These are phyloP conservation scores for Hippotragus niger DNA, from an alignment of 2,113 vertebrate genomes.

Conservation along the genomic window DNA sequence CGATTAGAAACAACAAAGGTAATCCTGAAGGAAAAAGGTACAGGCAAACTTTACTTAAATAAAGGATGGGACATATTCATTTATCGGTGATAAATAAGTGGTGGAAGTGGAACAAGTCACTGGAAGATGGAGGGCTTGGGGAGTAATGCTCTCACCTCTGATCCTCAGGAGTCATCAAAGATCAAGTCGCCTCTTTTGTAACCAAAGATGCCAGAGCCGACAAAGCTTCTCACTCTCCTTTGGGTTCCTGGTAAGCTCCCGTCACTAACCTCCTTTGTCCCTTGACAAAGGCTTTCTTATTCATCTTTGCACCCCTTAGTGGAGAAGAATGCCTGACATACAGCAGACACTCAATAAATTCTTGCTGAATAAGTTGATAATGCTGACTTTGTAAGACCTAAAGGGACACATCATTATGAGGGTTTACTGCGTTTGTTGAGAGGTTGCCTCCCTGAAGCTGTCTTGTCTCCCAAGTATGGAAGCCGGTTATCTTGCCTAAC, in stretches of 20 bases:
- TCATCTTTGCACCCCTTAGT: neutral
- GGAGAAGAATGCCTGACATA: neutral
- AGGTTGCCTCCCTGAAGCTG: neutral
- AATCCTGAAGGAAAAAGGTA: neutral
- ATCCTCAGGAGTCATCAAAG: neutral
- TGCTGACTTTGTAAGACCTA: neutral
- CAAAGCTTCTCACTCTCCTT: neutral
- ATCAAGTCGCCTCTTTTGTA: neutral
- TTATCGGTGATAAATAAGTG: neutral
- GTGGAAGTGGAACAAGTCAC: neutral
- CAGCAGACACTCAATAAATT: neutral
- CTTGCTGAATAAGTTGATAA: neutral
- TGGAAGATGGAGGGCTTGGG: neutral
- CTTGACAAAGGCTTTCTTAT: neutral
- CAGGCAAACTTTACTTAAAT: neutral
- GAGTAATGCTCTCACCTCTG: neutral
- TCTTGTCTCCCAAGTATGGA: neutral
- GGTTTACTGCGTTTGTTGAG: neutral
- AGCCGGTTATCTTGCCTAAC: neutral
- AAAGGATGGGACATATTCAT: neutral
- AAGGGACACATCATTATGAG: neutral
- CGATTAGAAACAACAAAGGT: neutral
- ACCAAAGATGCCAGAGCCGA: neutral
- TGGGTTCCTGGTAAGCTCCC: neutral
- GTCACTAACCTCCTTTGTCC: neutral